Base-by-base conservation (phyloP, 2,888 invertebrate genomes). In the Caenorhabditis sp. region DNA sequence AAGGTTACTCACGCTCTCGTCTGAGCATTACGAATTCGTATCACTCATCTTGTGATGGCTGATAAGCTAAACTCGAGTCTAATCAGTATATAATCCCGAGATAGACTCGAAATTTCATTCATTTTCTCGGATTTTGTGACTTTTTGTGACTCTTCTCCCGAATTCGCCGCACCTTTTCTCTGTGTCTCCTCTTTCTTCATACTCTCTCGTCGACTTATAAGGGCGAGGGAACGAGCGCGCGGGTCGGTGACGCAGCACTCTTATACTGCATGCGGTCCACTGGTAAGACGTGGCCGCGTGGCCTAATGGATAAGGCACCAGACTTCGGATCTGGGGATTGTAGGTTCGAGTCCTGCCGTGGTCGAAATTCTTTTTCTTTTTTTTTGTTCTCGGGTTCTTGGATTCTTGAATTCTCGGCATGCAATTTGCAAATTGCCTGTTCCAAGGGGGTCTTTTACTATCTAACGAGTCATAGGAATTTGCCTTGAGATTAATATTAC, bases 281-380 rank as follows among this genome's bases (percentile, higher is more conserved):
- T 4, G 15, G 28, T n/a, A 18, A 53, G 24, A 47, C 18, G 70
- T 70, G 86, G 84, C 86, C 86, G 86, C 85, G 85, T 86, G 86
- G 86, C 86, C 83, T 80, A 86, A 86, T 86, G 85, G 85, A 87
- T 86, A 87, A 84, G 80, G 85, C 86, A 83, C 83, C 82, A 83
- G 86, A 87, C 85, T 87, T 85, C 85, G 86, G 80, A 87, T 87
- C 85, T 83, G 85, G 83, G 81, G 82, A 80, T 81, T 83, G 85
- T 64, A 85, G 84, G 84, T 84, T 82, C 82, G 82, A 83, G 84
- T 84, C 82, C 82, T 84, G 84, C 82, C 82, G 82, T 84, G 82
- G 84, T 84, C 84, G 82, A 82, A 84, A 84, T 47, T n/a, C 47
- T 72, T 72, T 72, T 64, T 28, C 28, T 9, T 13, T 9, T 6